Percentiles rank a stretch among this genome's conserved stretches.
phyloP scores from a whole-genome alignment of 2,888 invertebrate species.

The Zygogramma bicolorata region DNA sequence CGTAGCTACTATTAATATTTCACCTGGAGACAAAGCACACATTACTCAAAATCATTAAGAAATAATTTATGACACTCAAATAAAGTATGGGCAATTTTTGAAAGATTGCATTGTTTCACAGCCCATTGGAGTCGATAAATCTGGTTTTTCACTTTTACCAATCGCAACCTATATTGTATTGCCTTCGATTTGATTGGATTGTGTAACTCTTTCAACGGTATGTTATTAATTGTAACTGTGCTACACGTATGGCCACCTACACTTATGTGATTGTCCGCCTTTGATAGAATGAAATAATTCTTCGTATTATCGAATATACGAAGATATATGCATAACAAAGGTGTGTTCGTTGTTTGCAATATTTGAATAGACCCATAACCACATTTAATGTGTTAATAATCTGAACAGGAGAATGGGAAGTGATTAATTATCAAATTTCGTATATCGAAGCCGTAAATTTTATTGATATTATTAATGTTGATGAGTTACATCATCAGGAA shows the following conservation, averaged over 20 bases:
- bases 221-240: not conserved
- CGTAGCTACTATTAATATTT: not conserved
- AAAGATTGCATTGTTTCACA: not conserved
- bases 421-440: not conserved
- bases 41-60: constrained; percentile 1
- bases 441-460: not conserved
- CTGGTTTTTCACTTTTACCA: not conserved
- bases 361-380: not conserved
- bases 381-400: not conserved
- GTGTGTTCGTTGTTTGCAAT: not conserved
- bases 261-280: not conserved
- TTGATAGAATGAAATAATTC: not conserved
- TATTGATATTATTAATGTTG: not conserved
- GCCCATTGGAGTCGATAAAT: not conserved
- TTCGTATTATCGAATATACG: not conserved
- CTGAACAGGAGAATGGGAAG: not conserved
- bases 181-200: not conserved
- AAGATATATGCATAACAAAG: not conserved
- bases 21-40: not conserved
- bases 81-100: not conserved
- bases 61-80: not conserved
- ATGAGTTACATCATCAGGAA: not conserved
- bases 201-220: not conserved
- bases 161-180: not conserved
- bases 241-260: not conserved